Evolutionary conservation across 1,140 invertebrate genomes (phyloP), one percentile per base, ranked within the genome.

Genomic region (Glomeris maerens): DNA sequence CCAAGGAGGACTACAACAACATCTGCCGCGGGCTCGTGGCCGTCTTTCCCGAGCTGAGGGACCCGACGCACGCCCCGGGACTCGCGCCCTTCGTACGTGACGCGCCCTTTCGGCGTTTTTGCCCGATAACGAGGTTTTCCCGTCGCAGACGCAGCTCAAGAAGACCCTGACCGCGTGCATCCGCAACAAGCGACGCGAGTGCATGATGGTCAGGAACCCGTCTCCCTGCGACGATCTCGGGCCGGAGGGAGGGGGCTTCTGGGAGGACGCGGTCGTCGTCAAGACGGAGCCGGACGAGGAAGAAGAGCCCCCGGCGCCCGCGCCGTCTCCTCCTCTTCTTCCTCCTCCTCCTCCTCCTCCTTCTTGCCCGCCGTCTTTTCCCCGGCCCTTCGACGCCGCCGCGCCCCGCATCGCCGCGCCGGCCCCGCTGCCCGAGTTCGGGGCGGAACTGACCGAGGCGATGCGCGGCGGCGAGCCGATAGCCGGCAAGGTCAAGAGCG

Each of bases 1-100:
- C 40, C 5, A 42, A 42, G 25, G 40, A 42, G 25, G 40, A 42
- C 25, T 42, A 42, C 20, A 42, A 42, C 17, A 42, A 42, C 25
- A 21, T 42, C 4, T 42, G 40, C 20, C 20, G 40, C 10, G 25
- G 17, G 4, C 20, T 42, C 5, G 25, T 42, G 5, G 25, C 40
- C 5, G 40, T 21, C 20, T 42, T 42, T 21, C 40, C 40, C 20
- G 40, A 42, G 20, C 40, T 42, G 17, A 42, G 20, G 20, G 40
- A 42, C 25, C 40, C 40, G 25, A 21, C 40, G 5, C 40, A 17
- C 4, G 5, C 17, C 20, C 40, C 4, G 10, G 40, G 40, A 42
- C 25, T 17, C 17, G 17, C 40, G 25, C 40, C 40, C 5, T 42
- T 42, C 25, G 40, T 42, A 42, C 20, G 40, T 42, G 25, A 5